A percentile compares a stretch with the other conserved stretches of the same genome.
phyloP scores from a whole-genome alignment of 2,888 invertebrate genomes.

The Penaeus monodon region DNA sequence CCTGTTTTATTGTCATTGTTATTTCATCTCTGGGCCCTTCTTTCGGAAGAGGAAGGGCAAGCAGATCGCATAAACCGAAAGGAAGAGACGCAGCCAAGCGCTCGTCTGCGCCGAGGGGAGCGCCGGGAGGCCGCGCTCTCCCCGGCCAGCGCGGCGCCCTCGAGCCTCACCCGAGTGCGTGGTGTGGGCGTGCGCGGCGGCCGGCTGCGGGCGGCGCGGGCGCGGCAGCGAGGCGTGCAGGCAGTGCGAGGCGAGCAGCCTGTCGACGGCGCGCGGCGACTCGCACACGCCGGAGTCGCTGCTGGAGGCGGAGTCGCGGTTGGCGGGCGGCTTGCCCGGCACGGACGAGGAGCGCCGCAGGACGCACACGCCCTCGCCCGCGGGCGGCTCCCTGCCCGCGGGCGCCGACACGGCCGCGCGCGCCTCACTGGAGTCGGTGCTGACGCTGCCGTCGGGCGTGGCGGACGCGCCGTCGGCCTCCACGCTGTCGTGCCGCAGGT shows the following conservation, averaged over 20 bases:
- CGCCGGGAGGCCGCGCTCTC: no score
- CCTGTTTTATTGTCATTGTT: no score
- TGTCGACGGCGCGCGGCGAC: slow-evolving; percentile 58
- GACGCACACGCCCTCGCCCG: slow-evolving; percentile 34
- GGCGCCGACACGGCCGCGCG: slow-evolving; percentile 19
- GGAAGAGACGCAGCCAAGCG: no score
- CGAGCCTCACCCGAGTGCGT: slow-evolving; percentile 29
- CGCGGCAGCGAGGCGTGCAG: slow-evolving; percentile 79
- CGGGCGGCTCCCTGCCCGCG: slow-evolving; percentile 26
- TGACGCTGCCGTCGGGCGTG: slow-evolving; percentile 46
- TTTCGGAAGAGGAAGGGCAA: no score
- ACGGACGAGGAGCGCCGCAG: slow-evolving; percentile 61
- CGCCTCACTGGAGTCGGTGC: slow-evolving; percentile 38
- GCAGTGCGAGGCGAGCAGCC: slow-evolving; percentile 71
- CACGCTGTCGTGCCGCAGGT: slow-evolving; percentile 50
- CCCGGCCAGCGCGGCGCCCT: background rate
- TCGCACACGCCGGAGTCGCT: slow-evolving; percentile 65
- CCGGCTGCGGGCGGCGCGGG: slow-evolving; percentile 74
- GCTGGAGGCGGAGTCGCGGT: slow-evolving; percentile 65
- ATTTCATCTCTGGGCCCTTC: no score
- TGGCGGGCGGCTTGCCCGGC: slow-evolving; percentile 60
- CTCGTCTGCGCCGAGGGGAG: no score
- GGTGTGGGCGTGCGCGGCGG: slow-evolving; percentile 30
- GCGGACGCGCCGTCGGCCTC: slow-evolving; percentile 33
- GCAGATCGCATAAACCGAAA: no score